Conservation (phyloP, 1,140 invertebrate genomes). For the Paracyclopina nana region DNA sequence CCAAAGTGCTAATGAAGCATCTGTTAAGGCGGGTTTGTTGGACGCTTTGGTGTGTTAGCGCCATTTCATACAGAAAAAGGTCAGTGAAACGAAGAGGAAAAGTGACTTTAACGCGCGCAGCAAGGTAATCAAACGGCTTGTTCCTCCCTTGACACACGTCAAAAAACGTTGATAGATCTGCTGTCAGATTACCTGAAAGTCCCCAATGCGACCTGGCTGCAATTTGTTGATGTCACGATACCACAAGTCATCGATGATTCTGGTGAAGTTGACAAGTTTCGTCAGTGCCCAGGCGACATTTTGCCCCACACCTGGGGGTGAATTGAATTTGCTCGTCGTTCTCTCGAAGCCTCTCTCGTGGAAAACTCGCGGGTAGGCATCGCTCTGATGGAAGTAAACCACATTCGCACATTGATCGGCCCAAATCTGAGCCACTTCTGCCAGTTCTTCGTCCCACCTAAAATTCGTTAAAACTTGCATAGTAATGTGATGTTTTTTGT, state of each 20-base stretch:
- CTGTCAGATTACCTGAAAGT: slow-evolving; percentile 8
- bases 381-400: slow-evolving; percentile 5
- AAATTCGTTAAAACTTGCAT: no score
- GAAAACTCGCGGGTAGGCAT: slow-evolving; percentile 12
- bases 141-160: no score
- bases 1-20: no score
- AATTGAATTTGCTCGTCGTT: slow-evolving; percentile 3
- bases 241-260: slow-evolving; percentile 17
- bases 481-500: no score
- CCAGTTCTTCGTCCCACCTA: slow-evolving; percentile 15
- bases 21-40: no score
- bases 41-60: no score
- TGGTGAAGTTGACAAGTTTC: slow-evolving; percentile 8
- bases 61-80: no score
- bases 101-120: no score
- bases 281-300: slow-evolving; percentile 16
- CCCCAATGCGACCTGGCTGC: not conserved
- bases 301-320: slow-evolving; percentile 14
- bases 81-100: no score
- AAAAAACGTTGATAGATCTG: no score
- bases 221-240: slow-evolving; percentile 14
- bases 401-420: slow-evolving; percentile 16
- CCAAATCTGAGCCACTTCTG: slow-evolving; percentile 14
- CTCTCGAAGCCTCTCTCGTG: slow-evolving; percentile 10
- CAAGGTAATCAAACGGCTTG: no score